A percentile compares a stretch with the other conserved stretches of the same genome.
phyloP scores from a whole-genome alignment of 1,140 invertebrate genomes.

The Pristionchus pacificus region DNA sequence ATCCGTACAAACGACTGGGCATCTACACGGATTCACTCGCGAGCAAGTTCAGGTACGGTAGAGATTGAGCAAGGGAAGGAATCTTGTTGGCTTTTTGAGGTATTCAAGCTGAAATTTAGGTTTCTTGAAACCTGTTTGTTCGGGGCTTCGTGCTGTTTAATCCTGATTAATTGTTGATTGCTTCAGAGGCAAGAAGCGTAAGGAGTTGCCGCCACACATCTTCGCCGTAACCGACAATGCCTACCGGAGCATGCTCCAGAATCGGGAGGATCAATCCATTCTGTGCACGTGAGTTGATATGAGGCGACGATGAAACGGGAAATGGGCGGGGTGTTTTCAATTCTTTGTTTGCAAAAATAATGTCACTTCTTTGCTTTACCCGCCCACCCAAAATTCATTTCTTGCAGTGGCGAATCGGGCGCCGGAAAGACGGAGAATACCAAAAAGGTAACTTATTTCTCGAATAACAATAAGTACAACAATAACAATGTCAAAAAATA shows the following conservation, averaged over 20 bases:
- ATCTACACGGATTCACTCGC: constrained; percentile 97
- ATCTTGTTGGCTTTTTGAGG: too few relatives aligned
- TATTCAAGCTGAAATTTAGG: too few relatives aligned
- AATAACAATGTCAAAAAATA: too few relatives aligned
- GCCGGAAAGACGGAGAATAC: constrained; percentile 36
- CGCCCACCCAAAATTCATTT: not conserved
- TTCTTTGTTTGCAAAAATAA: too few relatives aligned
- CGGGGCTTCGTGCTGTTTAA: too few relatives aligned
- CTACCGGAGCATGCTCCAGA: constrained; percentile 29
- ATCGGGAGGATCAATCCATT: constrained; percentile 32
- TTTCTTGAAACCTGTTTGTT: too few relatives aligned
- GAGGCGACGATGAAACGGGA: too few relatives aligned
- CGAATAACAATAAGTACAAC: too few relatives aligned
- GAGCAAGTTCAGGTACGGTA: constrained; percentile 77
- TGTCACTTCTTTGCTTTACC: not conserved
- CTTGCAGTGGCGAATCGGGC: constrained; percentile 29
- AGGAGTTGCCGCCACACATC: constrained; percentile 31
- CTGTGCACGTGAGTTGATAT: constrained; percentile 26
- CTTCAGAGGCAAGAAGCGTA: constrained; percentile 32
- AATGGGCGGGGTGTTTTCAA: too few relatives aligned
- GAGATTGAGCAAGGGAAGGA: not conserved
- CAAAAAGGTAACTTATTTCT: too few relatives aligned
- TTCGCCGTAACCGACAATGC: constrained; percentile 30
- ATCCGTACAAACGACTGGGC: constrained; percentile 98
- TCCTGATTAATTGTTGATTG: too few relatives aligned